Conservation (phyloP, 2,797 vertebrate genomes). For the Parotocinclus haroldoi region DNA sequence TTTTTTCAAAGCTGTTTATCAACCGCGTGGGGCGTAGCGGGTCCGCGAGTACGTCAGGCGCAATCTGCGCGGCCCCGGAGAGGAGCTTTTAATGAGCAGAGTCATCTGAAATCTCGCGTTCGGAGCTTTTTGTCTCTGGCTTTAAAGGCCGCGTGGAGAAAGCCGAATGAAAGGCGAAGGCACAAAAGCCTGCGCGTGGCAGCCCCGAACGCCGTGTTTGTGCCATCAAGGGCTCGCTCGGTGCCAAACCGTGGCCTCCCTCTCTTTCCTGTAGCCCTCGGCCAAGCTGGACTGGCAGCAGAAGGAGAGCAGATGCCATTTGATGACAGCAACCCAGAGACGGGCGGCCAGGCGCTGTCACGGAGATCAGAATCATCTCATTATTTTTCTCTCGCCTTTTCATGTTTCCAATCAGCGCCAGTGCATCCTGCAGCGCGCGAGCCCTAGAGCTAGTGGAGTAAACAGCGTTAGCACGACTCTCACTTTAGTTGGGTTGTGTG, state of each 20-base stretch:
- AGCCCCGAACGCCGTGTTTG: slow-evolving; percentile 41
- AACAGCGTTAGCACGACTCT: slow-evolving; percentile 35
- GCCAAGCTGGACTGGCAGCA: slow-evolving; percentile 45
- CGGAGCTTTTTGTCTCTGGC: slow-evolving; percentile 25
- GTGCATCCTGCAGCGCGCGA: slow-evolving; percentile 26
- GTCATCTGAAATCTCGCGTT: slow-evolving; percentile 26
- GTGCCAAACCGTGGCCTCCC: slow-evolving; percentile 41
- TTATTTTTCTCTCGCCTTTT: slow-evolving; percentile 50
- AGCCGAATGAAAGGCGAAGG: background rate
- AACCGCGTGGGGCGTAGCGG: slow-evolving; percentile 20
- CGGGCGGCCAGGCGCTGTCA: slow-evolving; percentile 33
- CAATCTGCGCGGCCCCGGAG: slow-evolving; percentile 15
- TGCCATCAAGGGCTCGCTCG: slow-evolving; percentile 42
- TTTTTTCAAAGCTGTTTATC: slow-evolving; percentile 26
- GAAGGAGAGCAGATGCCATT: slow-evolving; percentile 46
- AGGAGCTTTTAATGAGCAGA: slow-evolving; percentile 41
- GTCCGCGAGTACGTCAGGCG: slow-evolving; percentile 38
- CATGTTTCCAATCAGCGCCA: slow-evolving; percentile 45
- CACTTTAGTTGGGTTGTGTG: slow-evolving; percentile 18
- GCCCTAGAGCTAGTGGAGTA: slow-evolving; percentile 26
- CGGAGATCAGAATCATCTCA: slow-evolving; percentile 48
- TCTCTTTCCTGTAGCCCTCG: slow-evolving; percentile 34
- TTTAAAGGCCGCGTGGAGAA: slow-evolving; percentile 24
- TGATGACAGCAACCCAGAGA: slow-evolving; percentile 43
- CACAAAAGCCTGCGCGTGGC: slow-evolving; percentile 13